Evolutionary conservation across 1,140 invertebrate species (phyloP).

Genomic region (Bombus cullumanus): DNA sequence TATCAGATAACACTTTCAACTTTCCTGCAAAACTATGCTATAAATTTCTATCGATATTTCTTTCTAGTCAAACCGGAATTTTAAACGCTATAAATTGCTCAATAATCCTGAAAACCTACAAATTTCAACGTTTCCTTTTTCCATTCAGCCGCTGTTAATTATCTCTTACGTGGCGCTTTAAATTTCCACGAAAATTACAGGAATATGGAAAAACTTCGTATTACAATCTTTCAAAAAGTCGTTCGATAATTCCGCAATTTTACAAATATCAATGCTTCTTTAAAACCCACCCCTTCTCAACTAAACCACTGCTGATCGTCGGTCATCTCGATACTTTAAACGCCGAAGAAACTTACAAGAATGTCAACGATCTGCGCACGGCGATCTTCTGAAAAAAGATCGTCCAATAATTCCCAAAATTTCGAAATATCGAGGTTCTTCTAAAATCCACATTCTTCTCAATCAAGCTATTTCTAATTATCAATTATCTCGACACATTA

Average conservation of each 20-base stretch:
- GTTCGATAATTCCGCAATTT: not conserved
- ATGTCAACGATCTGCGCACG: no score
- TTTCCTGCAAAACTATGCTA: no score
- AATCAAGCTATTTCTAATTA: not conserved
- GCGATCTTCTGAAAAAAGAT: not conserved
- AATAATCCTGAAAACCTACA: not conserved
- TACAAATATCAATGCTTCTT: not conserved
- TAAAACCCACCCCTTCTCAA: not conserved
- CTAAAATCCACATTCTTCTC: not conserved
- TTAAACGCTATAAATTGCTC: not conserved
- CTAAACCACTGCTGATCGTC: no score
- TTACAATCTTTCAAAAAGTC: not conserved
- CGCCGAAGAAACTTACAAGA: no score
- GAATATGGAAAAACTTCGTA: no score
- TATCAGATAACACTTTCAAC: no score
- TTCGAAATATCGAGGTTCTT: not conserved
- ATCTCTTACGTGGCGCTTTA: not conserved
- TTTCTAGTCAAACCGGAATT: not conserved
- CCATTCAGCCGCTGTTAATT: no score
- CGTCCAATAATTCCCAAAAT: not conserved
- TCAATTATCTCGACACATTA: not conserved
- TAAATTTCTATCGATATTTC: no score
- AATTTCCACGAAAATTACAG: not conserved
- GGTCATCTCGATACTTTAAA: no score
- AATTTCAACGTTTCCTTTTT: no score